Conservation (phyloP, 1,140 invertebrate genomes). For the Tetramorium alpestre region DNA sequence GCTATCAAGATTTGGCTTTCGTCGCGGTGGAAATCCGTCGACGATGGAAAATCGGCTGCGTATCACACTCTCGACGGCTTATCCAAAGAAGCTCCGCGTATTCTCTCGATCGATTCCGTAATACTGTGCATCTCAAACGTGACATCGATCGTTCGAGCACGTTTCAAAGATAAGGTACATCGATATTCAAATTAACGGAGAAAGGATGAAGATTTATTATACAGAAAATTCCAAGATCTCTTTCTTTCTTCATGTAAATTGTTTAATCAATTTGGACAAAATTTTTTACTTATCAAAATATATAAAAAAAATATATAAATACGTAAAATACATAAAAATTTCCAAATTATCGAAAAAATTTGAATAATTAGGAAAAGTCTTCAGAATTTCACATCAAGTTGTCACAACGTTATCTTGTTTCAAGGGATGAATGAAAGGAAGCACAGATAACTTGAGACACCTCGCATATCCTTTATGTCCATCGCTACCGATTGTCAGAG, state of each 20-base stretch:
- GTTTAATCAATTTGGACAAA: not conserved
- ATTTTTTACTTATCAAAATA: not conserved
- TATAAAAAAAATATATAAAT: not conserved
- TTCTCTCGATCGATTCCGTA: constrained; percentile 35
- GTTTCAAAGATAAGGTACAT: not conserved
- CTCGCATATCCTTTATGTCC: constrained; percentile 35
- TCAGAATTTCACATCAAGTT: not conserved
- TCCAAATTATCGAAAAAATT: not conserved
- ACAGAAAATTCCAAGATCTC: not conserved
- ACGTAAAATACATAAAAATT: not conserved
- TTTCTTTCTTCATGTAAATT: not conserved
- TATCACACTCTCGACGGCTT: constrained; percentile 23
- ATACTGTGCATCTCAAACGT: not conserved
- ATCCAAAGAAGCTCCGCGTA: constrained; percentile 24
- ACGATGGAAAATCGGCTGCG: constrained; percentile 35
- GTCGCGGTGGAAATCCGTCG: constrained; percentile 24
- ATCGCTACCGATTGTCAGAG: constrained; percentile 25
- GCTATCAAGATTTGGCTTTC: constrained; percentile 51
- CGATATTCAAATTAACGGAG: not conserved
- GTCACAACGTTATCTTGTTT: constrained; percentile 6
- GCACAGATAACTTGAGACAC: not conserved
- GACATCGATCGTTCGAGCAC: not conserved
- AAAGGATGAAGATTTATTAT: not conserved
- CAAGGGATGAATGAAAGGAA: constrained; percentile 6
- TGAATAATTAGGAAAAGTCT: not conserved